Conservation (phyloP, 1,140 invertebrate species). For the Ctenoplectra terminalis region DNA sequence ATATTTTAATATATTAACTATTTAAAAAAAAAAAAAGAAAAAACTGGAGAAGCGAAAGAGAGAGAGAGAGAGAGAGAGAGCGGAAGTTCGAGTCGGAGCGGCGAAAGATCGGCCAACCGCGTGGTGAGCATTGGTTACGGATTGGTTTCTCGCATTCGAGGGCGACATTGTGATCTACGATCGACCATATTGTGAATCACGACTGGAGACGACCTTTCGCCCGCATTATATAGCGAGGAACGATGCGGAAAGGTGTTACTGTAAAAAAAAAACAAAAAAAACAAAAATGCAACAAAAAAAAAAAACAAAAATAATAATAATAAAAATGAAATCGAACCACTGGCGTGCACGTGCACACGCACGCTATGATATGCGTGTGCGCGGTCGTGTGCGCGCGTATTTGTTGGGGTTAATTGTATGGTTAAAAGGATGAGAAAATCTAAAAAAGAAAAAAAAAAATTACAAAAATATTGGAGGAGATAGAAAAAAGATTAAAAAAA, state of each 20-base stretch:
- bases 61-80: background rate
- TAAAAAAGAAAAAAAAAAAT: constrained; percentile 27
- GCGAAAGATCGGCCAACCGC: constrained; percentile 55
- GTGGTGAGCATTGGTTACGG: background rate
- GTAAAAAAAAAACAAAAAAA: background rate
- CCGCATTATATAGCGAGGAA: constrained; percentile 16
- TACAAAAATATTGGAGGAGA: constrained; percentile 12
- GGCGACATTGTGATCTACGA: background rate
- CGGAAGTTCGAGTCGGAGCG: constrained; percentile 24
- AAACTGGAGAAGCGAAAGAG: background rate
- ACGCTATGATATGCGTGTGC: constrained; percentile 40
- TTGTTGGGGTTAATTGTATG: constrained; percentile 60
- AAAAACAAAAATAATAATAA: background rate
- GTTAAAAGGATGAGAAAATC: constrained; percentile 39
- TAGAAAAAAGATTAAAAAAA: background rate
- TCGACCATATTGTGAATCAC: background rate
- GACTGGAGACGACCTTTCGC: constrained; percentile 58
- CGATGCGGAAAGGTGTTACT: background rate
- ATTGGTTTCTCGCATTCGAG: background rate
- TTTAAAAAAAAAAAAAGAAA: constrained; percentile 38
- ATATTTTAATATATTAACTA: constrained; percentile 72
- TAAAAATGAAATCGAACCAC: constrained; percentile 33
- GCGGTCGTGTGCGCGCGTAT: constrained; percentile 51
- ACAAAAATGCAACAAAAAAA: background rate
- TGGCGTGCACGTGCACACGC: constrained; percentile 54